Evolutionary conservation across 2,797 vertebrate genomes (phyloP).

Genomic region (Sebastes nivosus): DNA sequence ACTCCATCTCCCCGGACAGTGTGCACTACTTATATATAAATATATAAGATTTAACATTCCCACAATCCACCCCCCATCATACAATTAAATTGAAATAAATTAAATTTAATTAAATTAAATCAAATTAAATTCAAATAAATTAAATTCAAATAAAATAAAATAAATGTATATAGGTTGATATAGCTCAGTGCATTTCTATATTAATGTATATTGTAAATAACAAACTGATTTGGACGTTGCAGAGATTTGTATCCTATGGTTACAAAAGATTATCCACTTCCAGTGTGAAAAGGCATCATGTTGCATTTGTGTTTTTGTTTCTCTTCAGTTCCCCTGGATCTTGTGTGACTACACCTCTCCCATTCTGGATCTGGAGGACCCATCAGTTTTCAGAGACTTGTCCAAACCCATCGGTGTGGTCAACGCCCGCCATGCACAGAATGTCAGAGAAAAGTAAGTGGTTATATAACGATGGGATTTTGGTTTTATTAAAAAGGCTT

Average conservation of each 20-base stretch:
- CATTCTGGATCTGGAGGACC: constrained; percentile 89
- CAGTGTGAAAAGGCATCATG: neutral
- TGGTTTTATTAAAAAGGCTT: neutral
- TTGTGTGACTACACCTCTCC: constrained; percentile 91
- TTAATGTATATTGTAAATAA: too few relatives aligned
- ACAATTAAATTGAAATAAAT: too few relatives aligned
- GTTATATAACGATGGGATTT: neutral
- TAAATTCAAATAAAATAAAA: too few relatives aligned
- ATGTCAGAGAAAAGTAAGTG: constrained; percentile 95
- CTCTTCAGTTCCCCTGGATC: constrained; percentile 93
- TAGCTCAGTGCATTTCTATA: too few relatives aligned
- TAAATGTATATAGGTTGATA: too few relatives aligned
- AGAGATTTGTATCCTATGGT: neutral
- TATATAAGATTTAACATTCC: neutral
- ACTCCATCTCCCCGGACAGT: neutral
- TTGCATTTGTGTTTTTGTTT: constrained; percentile 3
- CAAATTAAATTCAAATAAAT: too few relatives aligned
- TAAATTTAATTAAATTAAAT: too few relatives aligned
- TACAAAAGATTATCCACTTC: neutral
- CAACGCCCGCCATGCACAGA: constrained; percentile 92
- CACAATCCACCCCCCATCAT: too few relatives aligned
- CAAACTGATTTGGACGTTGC: too few relatives aligned
- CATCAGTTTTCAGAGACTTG: constrained; percentile 91
- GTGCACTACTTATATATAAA: neutral
- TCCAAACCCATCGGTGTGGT: constrained; percentile 97